These are phyloP conservation scores for Augochlorella aurata DNA, from an alignment of 2,888 invertebrate genomes.

Conservation along the genomic window DNA sequence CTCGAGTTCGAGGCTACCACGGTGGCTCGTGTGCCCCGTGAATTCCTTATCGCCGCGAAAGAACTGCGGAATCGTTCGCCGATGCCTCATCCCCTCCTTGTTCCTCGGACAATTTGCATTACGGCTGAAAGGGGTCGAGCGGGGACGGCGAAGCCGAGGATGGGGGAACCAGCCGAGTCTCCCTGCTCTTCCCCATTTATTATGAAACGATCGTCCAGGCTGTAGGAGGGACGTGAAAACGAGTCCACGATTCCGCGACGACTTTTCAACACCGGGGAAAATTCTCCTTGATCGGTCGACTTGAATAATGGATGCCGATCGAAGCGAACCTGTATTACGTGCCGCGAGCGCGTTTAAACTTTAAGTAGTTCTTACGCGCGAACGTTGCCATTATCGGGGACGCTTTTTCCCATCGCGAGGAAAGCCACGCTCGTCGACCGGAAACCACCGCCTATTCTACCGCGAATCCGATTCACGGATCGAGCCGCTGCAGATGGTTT, in stretches of 20 bases:
- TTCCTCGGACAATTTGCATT: conserved; percentile 48
- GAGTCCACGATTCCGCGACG: conserved; percentile 23
- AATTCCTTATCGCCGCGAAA: conserved; percentile 63
- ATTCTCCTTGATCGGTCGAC: conserved; percentile 62
- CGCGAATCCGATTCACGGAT: conserved; percentile 21
- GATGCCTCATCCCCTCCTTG: conserved; percentile 2
- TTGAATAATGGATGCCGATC: conserved; percentile 69
- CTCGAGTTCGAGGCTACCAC: conserved; percentile 39
- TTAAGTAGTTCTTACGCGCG: conserved; percentile 58
- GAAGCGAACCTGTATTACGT: conserved; percentile 58
- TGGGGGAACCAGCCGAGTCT: not conserved
- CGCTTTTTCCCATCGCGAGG: conserved; percentile 19
- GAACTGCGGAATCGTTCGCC: conserved; percentile 32
- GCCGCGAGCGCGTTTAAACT: conserved; percentile 58
- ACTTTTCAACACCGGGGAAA: conserved; percentile 53
- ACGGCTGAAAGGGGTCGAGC: not conserved
- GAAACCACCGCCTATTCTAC: not conserved
- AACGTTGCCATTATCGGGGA: conserved; percentile 43
- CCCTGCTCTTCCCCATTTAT: conserved; percentile 51
- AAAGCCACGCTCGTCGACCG: not conserved
- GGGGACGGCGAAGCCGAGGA: not conserved
- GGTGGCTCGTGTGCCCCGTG: conserved; percentile 57
- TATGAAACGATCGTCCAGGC: conserved; percentile 54
- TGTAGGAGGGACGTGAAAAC: conserved; percentile 12
- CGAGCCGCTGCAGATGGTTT: not conserved